Evolutionary conservation across 2,797 vertebrate genomes (phyloP), one percentile per base, ranked within the genome.

Genomic region (Xyrichtys novacula): DNA sequence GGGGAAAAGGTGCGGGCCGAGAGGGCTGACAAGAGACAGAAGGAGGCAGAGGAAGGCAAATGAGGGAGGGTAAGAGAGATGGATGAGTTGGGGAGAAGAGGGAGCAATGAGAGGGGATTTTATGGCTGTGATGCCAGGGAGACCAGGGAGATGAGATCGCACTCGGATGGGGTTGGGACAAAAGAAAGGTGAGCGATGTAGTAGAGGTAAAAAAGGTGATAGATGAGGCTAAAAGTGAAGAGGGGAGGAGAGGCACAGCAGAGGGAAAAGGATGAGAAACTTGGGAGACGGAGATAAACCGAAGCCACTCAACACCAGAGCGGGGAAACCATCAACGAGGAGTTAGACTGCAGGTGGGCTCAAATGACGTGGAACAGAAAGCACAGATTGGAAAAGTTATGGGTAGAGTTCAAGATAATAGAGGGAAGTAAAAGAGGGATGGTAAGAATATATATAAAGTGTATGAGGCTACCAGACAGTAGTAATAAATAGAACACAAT

Each of bases 191-290:
- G 57, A 80, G 65, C 44, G 53, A 81, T 52, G 57, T 19, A 59
- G 49, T 82, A 74, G 80, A 72, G 78, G 71, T 82, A 82, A 83
- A 82, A 69, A 67, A 63, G 57, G 62, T 85, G 79, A 88, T 65
- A 54, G 78, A 86, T 83, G 85, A 62, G 58, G 43, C 40, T 50
- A 55, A 55, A 65, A 49, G 46, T 62, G 43, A 65, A 50, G 39
- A 64, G 23, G 15, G 32, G 61, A 31, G 17, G 23, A 73, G 7
- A 74, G 59, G 56, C 17, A 26, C 65, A 74, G 55, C 8, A 22
- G 32, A 65, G 42, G 31, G 50, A 72, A 60, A 67, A 49, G 46
- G 23, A 60, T 60, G 57, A 52, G 39, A 54, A 60, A 74, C 50
- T 54, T 50, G 14, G 25, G 49, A 48, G 66, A 23, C 52, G 57